Base-by-base conservation (phyloP, 2,888 invertebrate genomes). In the Idaea dimidiata region DNA sequence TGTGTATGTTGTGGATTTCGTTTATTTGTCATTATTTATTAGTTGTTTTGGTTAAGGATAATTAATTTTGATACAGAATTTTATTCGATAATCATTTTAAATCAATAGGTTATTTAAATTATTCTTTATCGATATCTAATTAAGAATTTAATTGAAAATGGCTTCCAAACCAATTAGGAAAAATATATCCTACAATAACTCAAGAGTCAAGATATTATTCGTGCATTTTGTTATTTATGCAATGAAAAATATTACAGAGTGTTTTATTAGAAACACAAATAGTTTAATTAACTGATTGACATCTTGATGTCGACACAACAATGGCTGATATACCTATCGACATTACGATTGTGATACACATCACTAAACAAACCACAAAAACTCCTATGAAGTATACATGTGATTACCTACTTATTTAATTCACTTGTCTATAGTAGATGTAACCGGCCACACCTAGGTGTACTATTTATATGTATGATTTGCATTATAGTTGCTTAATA, bases 101-200 rank as follows among this genome's bases (percentile, higher is more conserved):
- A 7, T 43, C 43, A 14, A 6, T n/a, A n/a, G n/a, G n/a, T n/a
- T n/a, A n/a, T 14, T 14, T 43, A 43, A 43, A 43, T 43, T 43
- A 43, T 43, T 24, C 24, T 24, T 24, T 43, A 43, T 43, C 43
- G 43, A 43, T 43, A 8, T 43, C 43, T 43, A 43, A 43, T 43
- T 43, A 43, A 43, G 43, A 43, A 43, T 43, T 43, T 43, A 43
- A 43, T 43, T 43, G 43, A 43, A 43, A 43, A 43, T 43, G 43
- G 43, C 43, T 43, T 14, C 43, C 10, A 43, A 43, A 43, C 43
- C 8, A 43, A 43, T 43, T 8, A 43, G 10, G 10, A 43, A 43
- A 43, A 43, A 43, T 43, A 43, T 43, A 43, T 8, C 43, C 8
- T 43, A 10, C 8, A 43, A 8, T 43, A 43, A 43, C 14, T 43